These are phyloP conservation scores for Neolamprologus variostigma DNA, from an alignment of 2,113 vertebrate genomes.

Conservation along the genomic window DNA sequence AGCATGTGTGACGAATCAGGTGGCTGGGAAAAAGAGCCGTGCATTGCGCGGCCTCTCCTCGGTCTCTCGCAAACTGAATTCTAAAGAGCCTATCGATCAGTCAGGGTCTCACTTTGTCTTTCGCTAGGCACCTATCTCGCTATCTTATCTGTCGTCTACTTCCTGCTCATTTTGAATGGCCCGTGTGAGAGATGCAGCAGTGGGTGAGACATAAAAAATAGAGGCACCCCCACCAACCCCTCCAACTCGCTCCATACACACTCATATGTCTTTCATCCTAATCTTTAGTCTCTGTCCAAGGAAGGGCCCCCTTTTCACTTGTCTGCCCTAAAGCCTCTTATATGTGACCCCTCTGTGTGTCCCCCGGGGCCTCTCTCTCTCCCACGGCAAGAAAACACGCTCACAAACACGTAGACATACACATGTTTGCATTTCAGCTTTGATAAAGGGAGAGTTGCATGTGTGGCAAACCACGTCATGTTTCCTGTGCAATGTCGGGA, in stretches of 20 bases:
- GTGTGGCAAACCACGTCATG: neutral
- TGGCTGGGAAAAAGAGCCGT: slow-evolving; percentile 50
- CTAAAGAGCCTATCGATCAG: slow-evolving; percentile 59
- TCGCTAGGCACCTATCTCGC: neutral
- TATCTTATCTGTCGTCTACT: slow-evolving; percentile 22
- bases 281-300: slow-evolving; percentile 64
- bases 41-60: slow-evolving; percentile 18
- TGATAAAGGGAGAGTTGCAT: neutral
- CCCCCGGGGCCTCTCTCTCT: slow-evolving; percentile 48
- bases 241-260: slow-evolving; percentile 38
- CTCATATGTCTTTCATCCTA: slow-evolving; percentile 62
- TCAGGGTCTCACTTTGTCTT: slow-evolving; percentile 25
- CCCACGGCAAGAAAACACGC: slow-evolving; percentile 45
- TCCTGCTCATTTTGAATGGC: slow-evolving; percentile 8
- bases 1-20: slow-evolving; percentile 68
- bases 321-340: slow-evolving; percentile 68
- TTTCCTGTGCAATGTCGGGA: neutral
- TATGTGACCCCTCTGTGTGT: slow-evolving; percentile 57
- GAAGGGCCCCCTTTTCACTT: slow-evolving; percentile 71
- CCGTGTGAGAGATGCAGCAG: slow-evolving; percentile 22
- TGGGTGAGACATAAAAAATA: slow-evolving; percentile 40
- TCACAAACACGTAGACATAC: neutral
- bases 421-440: slow-evolving; percentile 16
- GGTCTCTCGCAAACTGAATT: slow-evolving; percentile 38
- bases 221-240: slow-evolving; percentile 28